Evolutionary conservation across 2,797 vertebrate species (phyloP).

Genomic region (Centropyge bicolor): DNA sequence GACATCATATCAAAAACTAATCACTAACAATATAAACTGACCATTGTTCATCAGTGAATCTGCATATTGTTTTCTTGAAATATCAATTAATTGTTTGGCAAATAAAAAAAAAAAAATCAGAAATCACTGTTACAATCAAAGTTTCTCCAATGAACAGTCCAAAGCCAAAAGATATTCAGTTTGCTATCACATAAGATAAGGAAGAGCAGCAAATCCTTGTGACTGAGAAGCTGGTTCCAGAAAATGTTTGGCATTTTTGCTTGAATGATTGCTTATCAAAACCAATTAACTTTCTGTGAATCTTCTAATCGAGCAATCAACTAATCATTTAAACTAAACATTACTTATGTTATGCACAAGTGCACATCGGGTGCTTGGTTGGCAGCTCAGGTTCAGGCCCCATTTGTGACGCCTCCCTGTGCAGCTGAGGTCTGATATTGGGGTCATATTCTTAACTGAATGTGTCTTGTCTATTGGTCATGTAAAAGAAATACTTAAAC

Average conservation of each 20-base stretch:
- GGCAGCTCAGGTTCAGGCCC: background rate
- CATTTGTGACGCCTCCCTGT: constrained; percentile 2
- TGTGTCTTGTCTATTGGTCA: background rate
- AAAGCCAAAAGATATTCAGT: background rate
- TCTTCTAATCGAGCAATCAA: background rate
- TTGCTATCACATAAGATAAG: background rate
- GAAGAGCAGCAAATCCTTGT: background rate
- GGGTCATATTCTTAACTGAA: background rate
- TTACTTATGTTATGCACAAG: background rate
- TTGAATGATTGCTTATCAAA: background rate
- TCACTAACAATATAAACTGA: background rate
- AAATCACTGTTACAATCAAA: background rate
- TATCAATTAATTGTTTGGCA: background rate
- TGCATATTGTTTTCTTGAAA: background rate
- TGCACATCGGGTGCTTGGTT: background rate
- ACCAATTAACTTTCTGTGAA: background rate
- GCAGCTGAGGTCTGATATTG: background rate
- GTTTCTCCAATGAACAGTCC: background rate
- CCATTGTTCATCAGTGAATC: background rate
- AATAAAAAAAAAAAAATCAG: background rate
- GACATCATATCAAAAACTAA: background rate
- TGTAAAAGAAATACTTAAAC: background rate
- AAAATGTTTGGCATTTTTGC: background rate
- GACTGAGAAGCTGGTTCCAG: background rate
- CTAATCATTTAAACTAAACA: background rate